A percentile compares a stretch with the other conserved stretches of the same genome.
Evolutionary conservation across 2,888 invertebrate genomes (phyloP).

Genomic region (Drosophila diplacantha): DNA sequence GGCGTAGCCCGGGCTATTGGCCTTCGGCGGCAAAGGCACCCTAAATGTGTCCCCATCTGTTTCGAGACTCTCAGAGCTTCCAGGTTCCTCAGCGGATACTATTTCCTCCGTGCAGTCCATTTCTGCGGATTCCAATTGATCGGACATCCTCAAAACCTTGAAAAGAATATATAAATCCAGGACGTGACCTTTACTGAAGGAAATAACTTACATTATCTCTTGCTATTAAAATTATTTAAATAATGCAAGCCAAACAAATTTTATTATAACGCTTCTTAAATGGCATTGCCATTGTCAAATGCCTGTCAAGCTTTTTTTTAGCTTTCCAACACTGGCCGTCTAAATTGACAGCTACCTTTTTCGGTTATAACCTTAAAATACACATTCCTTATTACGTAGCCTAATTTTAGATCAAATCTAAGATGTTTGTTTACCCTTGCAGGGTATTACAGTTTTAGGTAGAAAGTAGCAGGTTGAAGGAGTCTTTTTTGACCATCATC

Average conservation of each 20-base stretch:
- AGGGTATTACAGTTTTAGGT: too few relatives aligned
- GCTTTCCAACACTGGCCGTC: neutral
- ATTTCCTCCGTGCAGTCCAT: neutral
- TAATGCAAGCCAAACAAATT: neutral
- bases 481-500: too few relatives aligned
- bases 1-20: constrained; percentile 89
- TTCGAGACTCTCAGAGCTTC: neutral
- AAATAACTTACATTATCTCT: neutral
- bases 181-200: neutral
- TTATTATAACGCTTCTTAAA: neutral
- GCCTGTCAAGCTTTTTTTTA: neutral
- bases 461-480: too few relatives aligned
- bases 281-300: neutral
- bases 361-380: neutral
- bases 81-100: neutral
- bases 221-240: neutral
- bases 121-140: neutral
- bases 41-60: constrained; percentile 34
- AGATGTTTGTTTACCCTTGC: too few relatives aligned
- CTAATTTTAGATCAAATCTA: neutral
- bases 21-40: constrained; percentile 31
- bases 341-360: neutral
- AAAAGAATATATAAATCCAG: neutral
- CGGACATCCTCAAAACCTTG: neutral
- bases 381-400: neutral